Conservation (phyloP, 1,140 invertebrate species). For the Cotesia typhae region DNA sequence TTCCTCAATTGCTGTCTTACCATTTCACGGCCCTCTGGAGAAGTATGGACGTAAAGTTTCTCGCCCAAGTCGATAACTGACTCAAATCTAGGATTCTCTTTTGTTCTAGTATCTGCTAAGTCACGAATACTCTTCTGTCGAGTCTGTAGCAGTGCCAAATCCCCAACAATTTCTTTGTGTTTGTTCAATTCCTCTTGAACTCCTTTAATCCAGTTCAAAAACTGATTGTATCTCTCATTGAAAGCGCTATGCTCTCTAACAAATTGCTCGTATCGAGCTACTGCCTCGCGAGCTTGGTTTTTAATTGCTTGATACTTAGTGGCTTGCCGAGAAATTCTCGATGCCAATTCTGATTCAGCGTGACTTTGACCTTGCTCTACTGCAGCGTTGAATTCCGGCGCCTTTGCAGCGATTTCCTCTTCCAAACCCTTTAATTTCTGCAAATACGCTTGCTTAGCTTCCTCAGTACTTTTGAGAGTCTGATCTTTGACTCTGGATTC, state of each 20-base stretch:
- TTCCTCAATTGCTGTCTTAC: slow-evolving; percentile 88
- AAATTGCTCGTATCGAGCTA: slow-evolving; percentile 82
- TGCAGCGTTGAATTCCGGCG: slow-evolving; percentile 75
- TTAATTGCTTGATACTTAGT: slow-evolving; percentile 87
- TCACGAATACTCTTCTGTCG: slow-evolving; percentile 85
- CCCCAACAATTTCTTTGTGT: slow-evolving; percentile 86
- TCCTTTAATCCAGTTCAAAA: slow-evolving; percentile 78
- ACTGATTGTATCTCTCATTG: slow-evolving; percentile 79
- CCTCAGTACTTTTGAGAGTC: slow-evolving; percentile 84
- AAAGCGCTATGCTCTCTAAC: slow-evolving; percentile 87
- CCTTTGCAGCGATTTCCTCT: slow-evolving; percentile 77
- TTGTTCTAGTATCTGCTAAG: slow-evolving; percentile 81
- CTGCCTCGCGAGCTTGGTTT: slow-evolving; percentile 82
- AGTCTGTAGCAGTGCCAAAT: slow-evolving; percentile 84
- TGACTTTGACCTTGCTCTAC: slow-evolving; percentile 77
- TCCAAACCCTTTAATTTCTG: slow-evolving; percentile 80
- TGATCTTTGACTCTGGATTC: slow-evolving; percentile 89
- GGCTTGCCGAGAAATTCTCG: slow-evolving; percentile 80
- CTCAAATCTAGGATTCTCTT: slow-evolving; percentile 85
- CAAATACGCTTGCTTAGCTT: slow-evolving; percentile 83
- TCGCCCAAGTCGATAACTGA: slow-evolving; percentile 88
- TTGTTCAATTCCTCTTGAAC: slow-evolving; percentile 78
- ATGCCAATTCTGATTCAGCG: slow-evolving; percentile 78
- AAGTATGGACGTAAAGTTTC: slow-evolving; percentile 90
- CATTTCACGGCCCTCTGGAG: slow-evolving; percentile 90